Evolutionary conservation across 23 tunicate genomes (phyloP).

Genomic region (Diplosoma virens): DNA sequence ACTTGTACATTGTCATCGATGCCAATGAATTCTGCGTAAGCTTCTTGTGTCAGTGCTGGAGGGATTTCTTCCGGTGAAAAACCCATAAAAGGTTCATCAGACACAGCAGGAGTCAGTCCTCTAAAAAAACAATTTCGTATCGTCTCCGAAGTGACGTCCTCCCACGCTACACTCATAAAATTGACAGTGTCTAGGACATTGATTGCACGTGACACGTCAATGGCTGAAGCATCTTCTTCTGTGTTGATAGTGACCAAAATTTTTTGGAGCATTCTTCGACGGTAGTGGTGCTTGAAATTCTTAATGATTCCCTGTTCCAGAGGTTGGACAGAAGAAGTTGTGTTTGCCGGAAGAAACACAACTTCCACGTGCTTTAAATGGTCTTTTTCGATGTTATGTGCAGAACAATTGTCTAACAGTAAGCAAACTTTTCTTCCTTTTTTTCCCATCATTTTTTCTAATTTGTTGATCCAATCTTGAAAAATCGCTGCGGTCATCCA

Average conservation of each 20-base stretch:
- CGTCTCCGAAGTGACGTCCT: conserved; percentile 1
- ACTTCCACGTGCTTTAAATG: too few relatives aligned
- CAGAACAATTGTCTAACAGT: conserved; percentile 27
- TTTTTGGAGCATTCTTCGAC: too few relatives aligned
- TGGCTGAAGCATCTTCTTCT: conserved; percentile 24
- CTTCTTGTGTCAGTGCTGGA: conserved; percentile 2
- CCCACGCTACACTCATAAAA: conserved; percentile 22
- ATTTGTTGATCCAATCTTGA: conserved; percentile 5
- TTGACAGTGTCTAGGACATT: conserved; percentile 8
- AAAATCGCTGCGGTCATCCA: conserved; percentile 27
- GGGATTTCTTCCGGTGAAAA: conserved; percentile 23
- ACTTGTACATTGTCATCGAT: neutral
- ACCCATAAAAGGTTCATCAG: conserved; percentile 31
- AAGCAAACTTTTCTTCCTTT: conserved; percentile 30
- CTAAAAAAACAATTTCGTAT: conserved; percentile 35
- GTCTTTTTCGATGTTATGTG: conserved; percentile 14
- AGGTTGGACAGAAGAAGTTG: conserved; percentile 35
- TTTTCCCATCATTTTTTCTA: neutral
- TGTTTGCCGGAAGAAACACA: conserved; percentile 28
- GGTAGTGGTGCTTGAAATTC: conserved; percentile 29
- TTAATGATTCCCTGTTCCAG: conserved; percentile 29
- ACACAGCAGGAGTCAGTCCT: conserved; percentile 21
- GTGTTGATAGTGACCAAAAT: conserved; percentile 8
- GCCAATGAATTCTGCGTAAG: neutral
- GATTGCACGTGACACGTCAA: conserved; percentile 13